These are phyloP conservation scores for Ctena decussata DNA, from an alignment of 2,888 invertebrate species.

Conservation along the genomic window DNA sequence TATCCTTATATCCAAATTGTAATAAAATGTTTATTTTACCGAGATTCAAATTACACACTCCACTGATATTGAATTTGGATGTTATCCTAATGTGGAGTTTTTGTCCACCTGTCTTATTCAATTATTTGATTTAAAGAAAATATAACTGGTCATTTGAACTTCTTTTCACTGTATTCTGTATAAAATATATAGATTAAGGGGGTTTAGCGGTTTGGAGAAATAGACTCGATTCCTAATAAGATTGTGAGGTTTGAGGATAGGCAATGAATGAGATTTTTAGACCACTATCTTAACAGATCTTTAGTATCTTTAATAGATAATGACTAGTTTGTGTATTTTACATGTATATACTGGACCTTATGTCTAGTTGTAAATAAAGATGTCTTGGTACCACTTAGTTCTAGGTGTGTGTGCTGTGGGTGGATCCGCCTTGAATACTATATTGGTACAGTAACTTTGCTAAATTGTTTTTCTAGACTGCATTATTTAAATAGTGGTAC, in stretches of 20 bases:
- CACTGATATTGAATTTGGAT: not conserved
- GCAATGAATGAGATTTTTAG: not conserved
- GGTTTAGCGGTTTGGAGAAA: not conserved
- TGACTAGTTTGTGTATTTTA: not conserved
- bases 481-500: too few species aligned
- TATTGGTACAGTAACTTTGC: too few species aligned
- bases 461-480: too few species aligned
- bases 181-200: slow-evolving; percentile 9
- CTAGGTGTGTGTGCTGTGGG: too few species aligned
- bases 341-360: too few species aligned
- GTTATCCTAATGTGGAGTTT: not conserved
- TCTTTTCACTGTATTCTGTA: not conserved
- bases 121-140: slow-evolving; percentile 10
- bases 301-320: not conserved
- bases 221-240: slow-evolving; percentile 7
- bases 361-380: too few species aligned
- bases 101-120: slow-evolving; percentile 12
- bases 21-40: slow-evolving; percentile 12
- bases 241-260: not conserved
- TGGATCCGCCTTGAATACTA: too few species aligned
- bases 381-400: too few species aligned
- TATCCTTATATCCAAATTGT: not conserved
- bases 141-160: not conserved
- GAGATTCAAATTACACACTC: slow-evolving; percentile 4
- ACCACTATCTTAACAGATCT: not conserved